phyloP scores from a whole-genome alignment of 2,888 invertebrate species.

The Antheraea assamensis region DNA sequence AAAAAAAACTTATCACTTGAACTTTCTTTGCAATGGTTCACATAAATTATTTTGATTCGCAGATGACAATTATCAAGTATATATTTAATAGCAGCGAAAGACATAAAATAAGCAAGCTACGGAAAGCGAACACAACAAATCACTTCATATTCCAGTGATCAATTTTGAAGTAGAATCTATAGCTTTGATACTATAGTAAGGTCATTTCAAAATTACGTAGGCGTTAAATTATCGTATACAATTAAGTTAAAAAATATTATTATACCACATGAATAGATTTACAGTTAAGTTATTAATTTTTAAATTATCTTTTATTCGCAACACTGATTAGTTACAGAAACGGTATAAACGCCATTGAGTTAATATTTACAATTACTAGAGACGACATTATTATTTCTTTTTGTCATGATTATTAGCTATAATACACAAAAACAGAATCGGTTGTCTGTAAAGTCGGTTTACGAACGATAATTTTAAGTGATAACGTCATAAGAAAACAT shows the following conservation, averaged over 20 bases:
- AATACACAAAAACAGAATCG: too few relatives aligned
- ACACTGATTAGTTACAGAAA: slow-evolving; percentile 48
- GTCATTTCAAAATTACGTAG: not conserved
- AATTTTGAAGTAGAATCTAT: slow-evolving; percentile 6
- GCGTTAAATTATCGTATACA: slow-evolving; percentile 3
- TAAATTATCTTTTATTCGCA: slow-evolving; percentile 42
- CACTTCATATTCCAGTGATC: not conserved
- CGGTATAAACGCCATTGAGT: not conserved
- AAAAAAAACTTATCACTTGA: not conserved
- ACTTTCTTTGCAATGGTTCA: not conserved
- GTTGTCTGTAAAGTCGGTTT: too few relatives aligned
- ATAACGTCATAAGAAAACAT: too few relatives aligned
- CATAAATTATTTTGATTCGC: not conserved
- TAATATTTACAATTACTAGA: slow-evolving; percentile 1
- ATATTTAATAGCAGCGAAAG: not conserved
- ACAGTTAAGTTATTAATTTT: slow-evolving; percentile 30
- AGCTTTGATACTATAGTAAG: not conserved
- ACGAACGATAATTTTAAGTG: too few relatives aligned
- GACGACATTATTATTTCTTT: not conserved
- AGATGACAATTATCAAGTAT: not conserved
- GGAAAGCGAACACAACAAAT: not conserved
- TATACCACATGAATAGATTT: slow-evolving; percentile 3
- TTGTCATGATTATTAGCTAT: too few relatives aligned
- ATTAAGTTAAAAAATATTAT: not conserved
- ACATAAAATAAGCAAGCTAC: not conserved